phyloP scores from a whole-genome alignment of 2,888 invertebrate species.

The Stegophylla sp. region DNA sequence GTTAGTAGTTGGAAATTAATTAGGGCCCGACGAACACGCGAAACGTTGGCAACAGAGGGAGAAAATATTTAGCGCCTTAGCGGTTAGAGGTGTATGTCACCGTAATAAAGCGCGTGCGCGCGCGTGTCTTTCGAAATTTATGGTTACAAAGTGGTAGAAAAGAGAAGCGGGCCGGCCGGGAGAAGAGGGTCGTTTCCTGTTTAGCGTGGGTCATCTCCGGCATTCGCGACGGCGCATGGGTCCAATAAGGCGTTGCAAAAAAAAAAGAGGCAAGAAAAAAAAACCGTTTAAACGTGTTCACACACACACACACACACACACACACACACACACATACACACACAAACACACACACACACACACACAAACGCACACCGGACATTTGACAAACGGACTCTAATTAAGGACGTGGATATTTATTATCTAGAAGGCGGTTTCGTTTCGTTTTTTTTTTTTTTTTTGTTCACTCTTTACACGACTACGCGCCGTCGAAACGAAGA shows the following conservation, averaged over 20 bases:
- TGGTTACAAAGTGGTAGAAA: not conserved
- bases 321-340: not conserved
- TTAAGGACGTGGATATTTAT: slow-evolving; percentile 49
- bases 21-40: not conserved
- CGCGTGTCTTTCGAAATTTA: not conserved
- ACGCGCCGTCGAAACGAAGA: slow-evolving; percentile 35
- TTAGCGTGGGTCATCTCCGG: slow-evolving; percentile 31
- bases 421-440: slow-evolving; percentile 41
- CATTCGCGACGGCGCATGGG: slow-evolving; percentile 21
- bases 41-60: not conserved
- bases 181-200: slow-evolving; percentile 38
- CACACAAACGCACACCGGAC: slow-evolving; percentile 10
- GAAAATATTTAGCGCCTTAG: not conserved
- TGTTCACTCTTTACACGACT: not conserved
- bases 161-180: no score
- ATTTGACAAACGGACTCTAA: slow-evolving; percentile 54
- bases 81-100: not conserved
- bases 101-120: no score
- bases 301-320: not conserved
- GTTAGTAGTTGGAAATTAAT: no score
- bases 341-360: not conserved
- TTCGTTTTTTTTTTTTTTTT: no score
- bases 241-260: slow-evolving; percentile 30
- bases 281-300: slow-evolving; percentile 41
- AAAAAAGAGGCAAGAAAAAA: slow-evolving; percentile 4